These are phyloP conservation scores for Ctena decussata DNA, from an alignment of 2,888 invertebrate species.

Conservation along the genomic window DNA sequence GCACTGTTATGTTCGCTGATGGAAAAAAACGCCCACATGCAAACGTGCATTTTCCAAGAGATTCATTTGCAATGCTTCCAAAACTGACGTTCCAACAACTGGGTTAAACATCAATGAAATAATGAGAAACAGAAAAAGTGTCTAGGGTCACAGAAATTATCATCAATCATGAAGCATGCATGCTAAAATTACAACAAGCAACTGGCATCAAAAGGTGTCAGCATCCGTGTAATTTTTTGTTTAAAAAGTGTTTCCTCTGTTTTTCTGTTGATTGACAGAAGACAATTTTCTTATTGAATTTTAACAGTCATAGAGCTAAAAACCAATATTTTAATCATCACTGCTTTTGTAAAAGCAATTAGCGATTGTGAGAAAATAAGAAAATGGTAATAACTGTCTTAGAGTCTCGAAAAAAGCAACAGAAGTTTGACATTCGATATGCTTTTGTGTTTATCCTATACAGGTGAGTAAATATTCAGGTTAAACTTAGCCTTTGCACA, in stretches of 20 bases:
- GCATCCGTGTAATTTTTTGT: not conserved
- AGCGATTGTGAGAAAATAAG: not conserved
- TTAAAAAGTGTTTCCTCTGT: not conserved
- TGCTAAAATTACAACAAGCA: not conserved
- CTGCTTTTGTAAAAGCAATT: not conserved
- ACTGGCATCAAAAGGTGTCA: not conserved
- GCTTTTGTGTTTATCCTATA: not conserved
- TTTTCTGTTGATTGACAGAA: not conserved
- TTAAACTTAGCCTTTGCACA: not conserved
- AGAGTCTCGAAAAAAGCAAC: not conserved
- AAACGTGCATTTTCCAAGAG: too few relatives aligned
- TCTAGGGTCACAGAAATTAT: not conserved
- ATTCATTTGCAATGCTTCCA: too few relatives aligned
- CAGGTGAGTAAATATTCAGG: slow-evolving; percentile 4
- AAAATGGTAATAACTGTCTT: not conserved
- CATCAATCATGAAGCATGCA: not conserved
- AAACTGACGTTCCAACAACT: not conserved
- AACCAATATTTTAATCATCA: not conserved
- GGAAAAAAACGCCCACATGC: too few relatives aligned
- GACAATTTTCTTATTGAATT: not conserved
- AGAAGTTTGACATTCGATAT: not conserved
- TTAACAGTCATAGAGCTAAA: not conserved
- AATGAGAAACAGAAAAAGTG: not conserved
- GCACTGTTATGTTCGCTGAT: too few relatives aligned
- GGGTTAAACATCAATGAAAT: not conserved